These are phyloP conservation scores for Petrolisthes manimaculis DNA, from an alignment of 2,888 invertebrate genomes.

Conservation along the genomic window DNA sequence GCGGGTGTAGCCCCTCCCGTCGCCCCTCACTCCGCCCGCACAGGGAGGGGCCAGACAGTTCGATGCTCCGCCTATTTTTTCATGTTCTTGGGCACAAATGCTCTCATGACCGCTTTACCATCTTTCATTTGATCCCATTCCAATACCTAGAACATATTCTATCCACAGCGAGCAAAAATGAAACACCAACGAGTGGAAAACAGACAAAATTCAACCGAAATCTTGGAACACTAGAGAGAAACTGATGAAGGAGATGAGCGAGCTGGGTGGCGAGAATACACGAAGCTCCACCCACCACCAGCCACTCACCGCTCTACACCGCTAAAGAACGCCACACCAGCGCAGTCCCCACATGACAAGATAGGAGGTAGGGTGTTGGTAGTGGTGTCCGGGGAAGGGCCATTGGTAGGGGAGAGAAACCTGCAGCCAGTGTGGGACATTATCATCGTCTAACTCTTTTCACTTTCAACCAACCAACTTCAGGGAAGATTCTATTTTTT, in stretches of 20 bases:
- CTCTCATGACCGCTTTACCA: background rate
- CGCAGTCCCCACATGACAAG: slow-evolving; percentile 38
- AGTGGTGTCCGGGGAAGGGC: background rate
- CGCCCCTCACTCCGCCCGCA: slow-evolving; percentile 43
- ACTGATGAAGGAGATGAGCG: background rate
- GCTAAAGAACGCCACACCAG: background rate
- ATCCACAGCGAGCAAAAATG: background rate
- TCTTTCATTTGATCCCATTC: background rate
- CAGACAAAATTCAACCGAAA: background rate
- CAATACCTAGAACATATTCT: background rate
- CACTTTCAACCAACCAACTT: background rate
- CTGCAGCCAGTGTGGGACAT: slow-evolving; percentile 25
- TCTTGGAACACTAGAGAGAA: background rate
- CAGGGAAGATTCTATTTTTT: background rate
- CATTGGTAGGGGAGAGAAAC: no score
- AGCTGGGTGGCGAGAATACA: background rate
- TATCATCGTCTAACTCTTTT: slow-evolving; percentile 25
- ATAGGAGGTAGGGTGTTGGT: background rate
- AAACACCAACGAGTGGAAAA: background rate
- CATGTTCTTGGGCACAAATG: background rate
- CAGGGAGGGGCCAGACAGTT: slow-evolving; percentile 28
- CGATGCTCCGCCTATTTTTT: slow-evolving; percentile 29
- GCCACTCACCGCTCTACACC: background rate
- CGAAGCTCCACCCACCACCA: slow-evolving; percentile 32
- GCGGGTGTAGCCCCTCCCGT: slow-evolving; percentile 36